A percentile compares a stretch with the other conserved stretches of the same genome.
phyloP scores from a whole-genome alignment of 2,888 invertebrate genomes.

The Temnothorax ravouxi region DNA sequence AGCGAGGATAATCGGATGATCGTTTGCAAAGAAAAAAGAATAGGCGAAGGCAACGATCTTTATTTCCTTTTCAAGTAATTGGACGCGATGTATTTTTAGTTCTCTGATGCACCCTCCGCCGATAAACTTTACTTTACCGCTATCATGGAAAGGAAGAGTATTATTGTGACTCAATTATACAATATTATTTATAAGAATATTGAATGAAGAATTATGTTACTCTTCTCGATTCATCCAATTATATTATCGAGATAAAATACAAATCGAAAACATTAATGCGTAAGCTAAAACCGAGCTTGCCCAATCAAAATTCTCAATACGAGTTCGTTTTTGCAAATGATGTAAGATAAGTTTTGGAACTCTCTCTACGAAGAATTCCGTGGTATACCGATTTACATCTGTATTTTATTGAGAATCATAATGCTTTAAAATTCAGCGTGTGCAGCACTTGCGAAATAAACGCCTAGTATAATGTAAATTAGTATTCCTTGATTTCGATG shows the following conservation, averaged over 20 bases:
- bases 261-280: background rate
- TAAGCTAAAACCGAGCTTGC: background rate
- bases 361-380: background rate
- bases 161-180: slow-evolving; percentile 39
- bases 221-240: slow-evolving; percentile 5
- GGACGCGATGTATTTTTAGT: slow-evolving; percentile 46
- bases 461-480: slow-evolving; percentile 44
- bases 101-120: background rate
- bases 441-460: background rate
- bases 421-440: slow-evolving; percentile 16
- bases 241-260: slow-evolving; percentile 5
- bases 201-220: slow-evolving; percentile 5
- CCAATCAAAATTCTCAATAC: background rate
- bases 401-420: background rate
- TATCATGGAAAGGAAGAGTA: background rate
- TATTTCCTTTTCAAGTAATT: slow-evolving; percentile 54
- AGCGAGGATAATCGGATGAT: slow-evolving; percentile 50
- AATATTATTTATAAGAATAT: slow-evolving; percentile 33
- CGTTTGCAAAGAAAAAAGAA: slow-evolving; percentile 29
- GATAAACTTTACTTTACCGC: background rate
- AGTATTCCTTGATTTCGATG: slow-evolving; percentile 52
- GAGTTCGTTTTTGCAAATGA: background rate
- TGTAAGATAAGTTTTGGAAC: background rate
- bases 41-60: slow-evolving; percentile 26
- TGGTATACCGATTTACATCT: background rate